Evolutionary conservation across 2,888 invertebrate genomes (phyloP), one percentile per base, ranked within the genome.

Genomic region (Amblyjoppa fuscipennis): DNA sequence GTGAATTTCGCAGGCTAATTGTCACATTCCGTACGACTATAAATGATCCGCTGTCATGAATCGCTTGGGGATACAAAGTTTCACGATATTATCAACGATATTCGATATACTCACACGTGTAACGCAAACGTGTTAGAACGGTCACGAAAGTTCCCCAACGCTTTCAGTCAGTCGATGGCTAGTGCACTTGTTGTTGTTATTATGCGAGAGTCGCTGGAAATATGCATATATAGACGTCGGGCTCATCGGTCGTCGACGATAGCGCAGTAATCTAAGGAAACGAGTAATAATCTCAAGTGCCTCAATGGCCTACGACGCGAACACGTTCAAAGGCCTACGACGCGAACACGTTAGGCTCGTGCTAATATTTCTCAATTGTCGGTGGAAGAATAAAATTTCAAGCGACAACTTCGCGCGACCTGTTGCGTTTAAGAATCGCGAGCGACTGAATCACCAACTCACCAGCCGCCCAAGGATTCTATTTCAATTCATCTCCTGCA

Each of bases 371-470:
- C 51, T 73, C n/a, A 28, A 69, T 51, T n/a, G 71, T 1, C 31
- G 53, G 69, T 49, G 53, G 20, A 59, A 25, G 7, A 9, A 25
- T 28, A 1, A 5, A 59, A 51, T 61, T 71, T 61, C 34, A 51
- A 59, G 25, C n/a, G 45, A n/a, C 20, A 25, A 66, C 28, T 76
- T 75, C 28, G 53, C 38, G 41, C 80, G 83, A 83, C 73, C 66
- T 75, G 82, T 80, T 80, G 66, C 82, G 68, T 68, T 79, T 80
- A 64, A 61, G 38, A 80, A 80, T 69, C 76, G 85, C 80, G 59
- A 83, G n/a, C 76, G 59, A 83, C 79, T 79, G 80, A 80, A 79
- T 79, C 76, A 79, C 79, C 41, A 73, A 53, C 83, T 79, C 79
- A 51, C 51, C 53, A 59, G 59, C 13, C 28, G 59, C 28, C 9